Evolutionary conservation across 92 coral and sea anemone genomes (phyloP).

Genomic region (Siderastrea siderea): DNA sequence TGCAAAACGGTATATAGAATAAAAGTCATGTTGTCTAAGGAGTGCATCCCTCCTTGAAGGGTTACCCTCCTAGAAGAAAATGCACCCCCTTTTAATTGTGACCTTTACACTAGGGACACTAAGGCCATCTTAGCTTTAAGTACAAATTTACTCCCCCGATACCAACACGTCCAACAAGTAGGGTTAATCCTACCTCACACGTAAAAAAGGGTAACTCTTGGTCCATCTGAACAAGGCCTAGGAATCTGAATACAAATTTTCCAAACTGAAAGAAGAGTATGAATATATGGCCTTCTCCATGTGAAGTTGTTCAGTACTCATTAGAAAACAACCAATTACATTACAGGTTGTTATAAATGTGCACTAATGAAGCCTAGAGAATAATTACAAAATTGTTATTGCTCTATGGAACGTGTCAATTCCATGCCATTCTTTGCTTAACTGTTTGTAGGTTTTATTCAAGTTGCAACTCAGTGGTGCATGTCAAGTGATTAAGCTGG

Average conservation of each 20-base stretch:
- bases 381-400: no score
- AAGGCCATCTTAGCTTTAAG: no score
- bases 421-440: neutral
- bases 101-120: no score
- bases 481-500: conserved; percentile 40
- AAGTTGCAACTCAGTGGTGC: conserved; percentile 46
- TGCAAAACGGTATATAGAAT: neutral
- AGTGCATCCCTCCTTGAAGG: neutral
- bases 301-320: neutral
- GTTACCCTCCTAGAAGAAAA: neutral
- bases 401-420: neutral
- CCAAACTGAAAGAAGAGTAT: no score
- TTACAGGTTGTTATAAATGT: neutral
- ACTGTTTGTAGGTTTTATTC: conserved; percentile 56
- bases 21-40: no score
- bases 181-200: no score
- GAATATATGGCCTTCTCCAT: no score
- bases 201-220: no score
- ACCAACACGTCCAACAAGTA: no score
- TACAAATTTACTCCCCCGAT: no score
- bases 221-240: no score
- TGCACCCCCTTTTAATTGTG: neutral
- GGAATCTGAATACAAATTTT: no score
- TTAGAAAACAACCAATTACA: neutral
- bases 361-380: neutral